Conservation (phyloP, 2,113 vertebrate genomes). For the cattle (Bos taurus) region ARS-UCD2.0 NC_037329.1:125058001-125058500, state of each 20-base stretch:
- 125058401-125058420: not conserved
- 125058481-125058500: not conserved
- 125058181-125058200: not conserved
- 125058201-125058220: not conserved
- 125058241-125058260: not conserved
- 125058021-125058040: not conserved
- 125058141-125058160: not conserved
- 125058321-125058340: not conserved
- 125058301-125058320: not conserved
- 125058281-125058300: not conserved
- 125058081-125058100: not conserved
- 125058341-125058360: not conserved
- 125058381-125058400: not conserved
- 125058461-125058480: not conserved
- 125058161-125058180: not conserved
- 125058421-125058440: constrained; percentile 4
- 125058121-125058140: not conserved
- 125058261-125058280: not conserved
- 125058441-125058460: not conserved
- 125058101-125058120: not conserved
- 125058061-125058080: not conserved
- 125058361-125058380: not conserved
- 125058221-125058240: not conserved
- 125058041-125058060: not conserved
- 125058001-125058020: not conserved